Evolutionary conservation across 2,797 vertebrate genomes (phyloP).

Genomic region (Sarcoramphus papa): DNA sequence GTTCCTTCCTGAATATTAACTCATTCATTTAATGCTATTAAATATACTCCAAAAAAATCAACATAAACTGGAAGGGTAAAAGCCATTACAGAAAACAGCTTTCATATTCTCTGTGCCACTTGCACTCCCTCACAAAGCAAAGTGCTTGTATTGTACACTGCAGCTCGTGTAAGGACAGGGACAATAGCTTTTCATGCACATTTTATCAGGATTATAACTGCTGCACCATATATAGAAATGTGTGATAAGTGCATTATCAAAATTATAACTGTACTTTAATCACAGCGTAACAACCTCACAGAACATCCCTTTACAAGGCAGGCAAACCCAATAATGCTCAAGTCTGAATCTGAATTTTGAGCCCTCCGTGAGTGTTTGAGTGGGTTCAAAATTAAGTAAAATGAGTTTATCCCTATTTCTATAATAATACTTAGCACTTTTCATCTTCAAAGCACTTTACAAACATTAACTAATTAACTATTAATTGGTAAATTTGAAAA

Average conservation of each 20-base stretch:
- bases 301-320: not conserved
- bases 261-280: conserved; percentile 62
- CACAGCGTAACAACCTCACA: conserved; percentile 29
- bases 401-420: conserved; percentile 69
- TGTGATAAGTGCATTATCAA: conserved; percentile 51
- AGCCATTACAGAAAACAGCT: not conserved
- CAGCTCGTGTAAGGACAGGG: conserved; percentile 2
- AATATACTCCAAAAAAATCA: not conserved
- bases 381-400: conserved; percentile 73
- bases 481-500: conserved; percentile 77
- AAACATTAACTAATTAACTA: conserved; percentile 64
- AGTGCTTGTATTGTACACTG: not conserved
- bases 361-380: conserved; percentile 32
- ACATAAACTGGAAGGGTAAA: not conserved
- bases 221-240: conserved; percentile 8
- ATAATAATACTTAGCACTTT: conserved; percentile 70
- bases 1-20: not conserved
- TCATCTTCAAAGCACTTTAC: not conserved
- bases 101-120: not conserved
- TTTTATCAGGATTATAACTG: conserved; percentile 52
- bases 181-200: conserved; percentile 40
- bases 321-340: conserved; percentile 24
- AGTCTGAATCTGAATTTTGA: conserved; percentile 58
- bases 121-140: not conserved
- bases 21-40: not conserved